Evolutionary conservation across 2,113 vertebrate genomes (phyloP).

Genomic region (Entelurus aequoreus): DNA sequence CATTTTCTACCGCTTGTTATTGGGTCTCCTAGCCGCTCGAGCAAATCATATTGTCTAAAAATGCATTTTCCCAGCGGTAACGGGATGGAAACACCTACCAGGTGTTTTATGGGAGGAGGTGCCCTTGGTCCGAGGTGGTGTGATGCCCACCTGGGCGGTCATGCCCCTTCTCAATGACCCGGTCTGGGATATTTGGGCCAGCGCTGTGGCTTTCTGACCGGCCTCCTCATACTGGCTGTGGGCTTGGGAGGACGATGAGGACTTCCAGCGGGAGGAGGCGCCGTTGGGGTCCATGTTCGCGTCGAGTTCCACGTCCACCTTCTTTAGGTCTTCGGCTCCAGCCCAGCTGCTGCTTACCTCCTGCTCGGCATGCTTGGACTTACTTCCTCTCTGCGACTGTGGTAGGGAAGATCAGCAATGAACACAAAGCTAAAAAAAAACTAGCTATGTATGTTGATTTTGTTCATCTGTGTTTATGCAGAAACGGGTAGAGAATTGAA

Average conservation of each 20-base stretch:
- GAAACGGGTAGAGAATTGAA: too few relatives aligned
- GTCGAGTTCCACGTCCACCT: conserved; percentile 85
- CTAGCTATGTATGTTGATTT: too few relatives aligned
- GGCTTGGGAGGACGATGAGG: conserved; percentile 62
- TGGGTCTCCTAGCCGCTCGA: too few relatives aligned
- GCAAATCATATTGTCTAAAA: too few relatives aligned
- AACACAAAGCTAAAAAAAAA: neutral
- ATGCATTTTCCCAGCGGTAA: too few relatives aligned
- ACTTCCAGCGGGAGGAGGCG: conserved; percentile 80
- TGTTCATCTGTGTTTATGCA: too few relatives aligned
- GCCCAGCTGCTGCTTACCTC: conserved; percentile 80
- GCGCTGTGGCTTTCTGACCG: conserved; percentile 72
- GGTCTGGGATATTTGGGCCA: conserved; percentile 81
- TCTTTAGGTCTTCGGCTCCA: conserved; percentile 87
- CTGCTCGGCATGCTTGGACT: conserved; percentile 78
- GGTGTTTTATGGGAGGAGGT: conserved; percentile 78
- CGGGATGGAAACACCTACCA: conserved; percentile 68
- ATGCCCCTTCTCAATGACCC: conserved; percentile 95
- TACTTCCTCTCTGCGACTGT: conserved; percentile 80
- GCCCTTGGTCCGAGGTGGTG: conserved; percentile 81
- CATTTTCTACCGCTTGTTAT: too few relatives aligned
- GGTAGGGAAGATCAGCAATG: conserved; percentile 3
- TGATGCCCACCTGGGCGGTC: conserved; percentile 84
- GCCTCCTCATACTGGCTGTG: conserved; percentile 78
- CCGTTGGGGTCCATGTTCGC: conserved; percentile 68